A percentile compares a stretch with the other conserved stretches of the same genome.
phyloP scores from a whole-genome alignment of 2,113 vertebrate genomes.

The Toxotes jaculatrix region DNA sequence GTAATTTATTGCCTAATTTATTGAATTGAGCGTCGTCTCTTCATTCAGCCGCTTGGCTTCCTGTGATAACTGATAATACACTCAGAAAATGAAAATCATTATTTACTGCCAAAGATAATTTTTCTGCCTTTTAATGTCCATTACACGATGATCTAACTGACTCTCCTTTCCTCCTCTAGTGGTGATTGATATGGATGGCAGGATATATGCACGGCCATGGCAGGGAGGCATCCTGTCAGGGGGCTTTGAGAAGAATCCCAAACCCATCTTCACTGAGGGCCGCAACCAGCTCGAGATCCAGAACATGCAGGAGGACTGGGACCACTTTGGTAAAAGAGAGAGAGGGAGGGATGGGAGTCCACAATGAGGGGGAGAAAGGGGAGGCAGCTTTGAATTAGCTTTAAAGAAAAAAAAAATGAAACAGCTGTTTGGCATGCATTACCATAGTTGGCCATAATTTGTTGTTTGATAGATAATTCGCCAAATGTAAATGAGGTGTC shows the following conservation, averaged over 20 bases:
- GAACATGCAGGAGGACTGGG: slow-evolving; percentile 97
- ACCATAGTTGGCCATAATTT: background rate
- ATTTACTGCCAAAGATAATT: background rate
- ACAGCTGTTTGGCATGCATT: background rate
- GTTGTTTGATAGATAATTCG: background rate
- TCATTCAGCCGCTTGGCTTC: background rate
- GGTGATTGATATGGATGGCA: slow-evolving; percentile 93
- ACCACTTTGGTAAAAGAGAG: slow-evolving; percentile 91
- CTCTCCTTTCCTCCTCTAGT: slow-evolving; percentile 81
- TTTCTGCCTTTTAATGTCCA: background rate
- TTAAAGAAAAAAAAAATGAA: background rate
- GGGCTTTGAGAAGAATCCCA: slow-evolving; percentile 98
- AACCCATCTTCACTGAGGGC: slow-evolving; percentile 97
- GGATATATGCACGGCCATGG: slow-evolving; percentile 94
- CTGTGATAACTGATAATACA: background rate
- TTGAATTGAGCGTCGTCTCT: background rate
- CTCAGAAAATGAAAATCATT: background rate
- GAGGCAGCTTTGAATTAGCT: background rate
- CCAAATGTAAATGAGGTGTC: background rate
- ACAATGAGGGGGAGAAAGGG: background rate
- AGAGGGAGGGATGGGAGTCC: background rate
- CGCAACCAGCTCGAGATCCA: slow-evolving; percentile 98
- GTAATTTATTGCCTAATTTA: background rate
- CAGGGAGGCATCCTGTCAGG: slow-evolving; percentile 95
- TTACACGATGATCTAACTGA: slow-evolving; percentile 4